Evolutionary conservation across 2,113 vertebrate species (phyloP), one percentile per base, ranked within the genome.

Genomic region (Ictalurus punctatus): DNA sequence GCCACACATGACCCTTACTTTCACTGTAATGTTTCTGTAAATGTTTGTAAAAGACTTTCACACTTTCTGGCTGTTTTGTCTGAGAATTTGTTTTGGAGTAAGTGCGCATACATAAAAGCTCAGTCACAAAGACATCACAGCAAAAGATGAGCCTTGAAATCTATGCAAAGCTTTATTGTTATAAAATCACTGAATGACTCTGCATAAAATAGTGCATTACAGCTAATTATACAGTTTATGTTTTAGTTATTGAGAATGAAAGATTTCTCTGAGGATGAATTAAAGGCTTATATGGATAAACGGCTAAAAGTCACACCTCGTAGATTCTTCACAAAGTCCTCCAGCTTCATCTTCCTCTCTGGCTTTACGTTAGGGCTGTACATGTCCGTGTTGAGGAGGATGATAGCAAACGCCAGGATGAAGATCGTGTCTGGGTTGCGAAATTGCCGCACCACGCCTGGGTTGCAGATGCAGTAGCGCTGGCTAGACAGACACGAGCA

Each of bases 401-500:
- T 98, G 93, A 98, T 96, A 83, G 97, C 97, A 16, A 98, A 98
- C 59, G 97, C 97, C 91, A 98, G 94, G 93, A 98, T 98, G 94
- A 98, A 98, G 94, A 98, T 98, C 91, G 97, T 98, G 92, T 98
- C 97, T 0, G 97, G 97, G 92, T 98, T 98, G 87, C 97, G 95
- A 92, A 98, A 98, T 86, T 98, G 97, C 8, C 97, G 94, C 83
- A 98, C 97, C 82, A 98, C 96, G 0, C 97, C 97, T 0, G 97
- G 97, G 93, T 98, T 98, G 92, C 97, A 98, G 94, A 98, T 97
- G 89, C 97, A 98, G 94, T 98, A 98, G 27, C 97, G 95, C 90
- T 98, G 97, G 94, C 97, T 98, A 93, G 7, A 12, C 12, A 79
- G 30, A 87, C 23, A 84, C 4, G 13, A 25, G 30, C 78, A 30